phyloP scores from a whole-genome alignment of 2,113 vertebrate genomes.

The Saimiri boliviensis region DNA sequence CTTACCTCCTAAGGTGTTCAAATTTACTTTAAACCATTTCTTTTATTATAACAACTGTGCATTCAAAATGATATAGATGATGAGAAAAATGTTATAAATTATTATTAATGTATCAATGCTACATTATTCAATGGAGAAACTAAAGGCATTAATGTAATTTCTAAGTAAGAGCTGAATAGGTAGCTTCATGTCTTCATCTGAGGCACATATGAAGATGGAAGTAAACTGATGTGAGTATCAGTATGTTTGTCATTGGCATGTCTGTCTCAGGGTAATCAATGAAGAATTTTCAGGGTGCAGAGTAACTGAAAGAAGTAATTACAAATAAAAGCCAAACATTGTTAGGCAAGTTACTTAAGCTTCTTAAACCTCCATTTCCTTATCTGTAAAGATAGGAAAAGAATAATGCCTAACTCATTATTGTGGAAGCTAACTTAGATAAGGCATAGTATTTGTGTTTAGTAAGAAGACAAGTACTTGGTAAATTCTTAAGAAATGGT shows the following conservation, averaged over 20 bases:
- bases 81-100: not conserved
- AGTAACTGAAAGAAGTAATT: not conserved
- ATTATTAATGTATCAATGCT: not conserved
- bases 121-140: not conserved
- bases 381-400: slow-evolving; percentile 11
- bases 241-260: not conserved
- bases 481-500: slow-evolving; percentile 11
- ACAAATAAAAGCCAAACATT: not conserved
- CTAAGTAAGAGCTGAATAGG: not conserved
- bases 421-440: slow-evolving; percentile 10
- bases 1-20: not conserved
- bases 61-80: not conserved
- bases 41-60: not conserved
- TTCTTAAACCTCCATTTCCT: not conserved
- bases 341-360: not conserved
- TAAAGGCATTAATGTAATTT: not conserved
- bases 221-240: not conserved
- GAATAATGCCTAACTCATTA: not conserved
- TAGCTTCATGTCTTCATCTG: not conserved
- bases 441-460: not conserved
- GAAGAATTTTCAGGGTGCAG: not conserved
- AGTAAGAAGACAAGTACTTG: not conserved
- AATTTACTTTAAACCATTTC: not conserved
- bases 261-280: not conserved
- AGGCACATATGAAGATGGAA: not conserved